Evolutionary conservation across 2,888 invertebrate genomes (phyloP), one percentile per base, ranked within the genome.

Genomic region (Ernsta delagoae): DNA sequence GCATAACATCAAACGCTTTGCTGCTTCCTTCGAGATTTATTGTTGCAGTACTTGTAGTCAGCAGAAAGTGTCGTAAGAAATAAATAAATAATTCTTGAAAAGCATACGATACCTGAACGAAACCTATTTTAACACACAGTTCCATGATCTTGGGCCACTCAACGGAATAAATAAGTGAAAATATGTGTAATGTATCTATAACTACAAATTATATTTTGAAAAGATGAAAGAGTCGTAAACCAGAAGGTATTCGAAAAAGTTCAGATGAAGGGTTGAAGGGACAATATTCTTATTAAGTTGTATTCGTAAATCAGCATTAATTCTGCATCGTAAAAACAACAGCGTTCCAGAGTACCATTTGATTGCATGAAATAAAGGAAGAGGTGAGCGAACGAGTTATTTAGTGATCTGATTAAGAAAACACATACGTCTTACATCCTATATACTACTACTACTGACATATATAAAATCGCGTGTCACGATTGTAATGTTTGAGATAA

Each of bases 331-430:
- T 50, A 12, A 2, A 4, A 12, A 12, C 43, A 48, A 45, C 16
- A 65, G 57, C 57, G 48, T 65, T 65, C 57, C 57, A 57, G 57
- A 65, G 48, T 45, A 64, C 31, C 24, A 24, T 24, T 24, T 24
- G 24, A 24, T 24, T 24, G 24, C 43, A 36, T 64, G 54, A 64
- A 64, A 34, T 64, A 64, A 64, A 45, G 9, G 56, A 65, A 11
- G 36, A 57, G 48, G 48, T 59, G 57, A 65, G 65, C 48, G 36
- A 45, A 48, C 65, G 36, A 59, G 36, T 41, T 41, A 64, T 64
- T 24, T 31, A 24, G 63, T 56, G 43, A 64, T 48, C 61, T 48
- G 7, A 61, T 48, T 48, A 61, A 61, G 45, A 61, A 48, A 48
- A 61, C 34, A 48, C 12, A 39, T 31, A 61, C 4, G 11, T 31